These are phyloP conservation scores for Empidonax alnorum DNA, from an alignment of 2,113 vertebrate species.

Conservation along the genomic window DNA sequence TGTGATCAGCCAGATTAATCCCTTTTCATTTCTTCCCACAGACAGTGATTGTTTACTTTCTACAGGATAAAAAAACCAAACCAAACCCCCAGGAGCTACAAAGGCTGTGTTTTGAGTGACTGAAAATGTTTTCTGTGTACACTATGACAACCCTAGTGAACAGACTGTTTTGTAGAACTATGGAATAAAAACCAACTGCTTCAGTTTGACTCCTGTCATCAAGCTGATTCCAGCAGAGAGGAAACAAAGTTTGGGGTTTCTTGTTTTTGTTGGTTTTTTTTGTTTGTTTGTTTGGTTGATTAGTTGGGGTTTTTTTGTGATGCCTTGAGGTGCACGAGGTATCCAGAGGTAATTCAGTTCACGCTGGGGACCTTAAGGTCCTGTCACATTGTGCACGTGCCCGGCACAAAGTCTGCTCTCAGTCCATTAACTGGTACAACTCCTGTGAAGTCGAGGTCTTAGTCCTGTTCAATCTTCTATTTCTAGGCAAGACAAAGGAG, in stretches of 20 bases:
- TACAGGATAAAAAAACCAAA: neutral
- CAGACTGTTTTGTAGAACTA: neutral
- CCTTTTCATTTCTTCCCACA: neutral
- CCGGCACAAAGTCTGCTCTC: neutral
- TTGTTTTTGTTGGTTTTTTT: no score
- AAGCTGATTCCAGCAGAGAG: neutral
- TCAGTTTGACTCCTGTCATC: constrained; percentile 5
- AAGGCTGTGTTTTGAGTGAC: neutral
- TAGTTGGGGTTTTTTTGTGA: neutral
- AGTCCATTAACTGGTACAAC: fast-evolving
- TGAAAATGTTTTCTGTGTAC: neutral
- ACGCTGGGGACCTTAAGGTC: neutral
- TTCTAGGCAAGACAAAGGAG: neutral
- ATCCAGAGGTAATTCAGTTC: neutral
- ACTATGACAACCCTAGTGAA: neutral
- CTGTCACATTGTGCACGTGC: fast-evolving
- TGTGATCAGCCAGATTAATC: neutral
- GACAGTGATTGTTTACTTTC: neutral
- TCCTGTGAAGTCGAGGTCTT: neutral
- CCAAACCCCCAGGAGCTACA: neutral
- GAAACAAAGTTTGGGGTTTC: neutral
- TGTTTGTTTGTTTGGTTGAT: no score
- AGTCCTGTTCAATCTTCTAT: neutral
- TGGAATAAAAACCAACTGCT: neutral
- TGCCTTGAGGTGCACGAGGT: neutral